Base-by-base conservation (phyloP, 2,113 vertebrate species). In the Panthera uncia region DNA sequence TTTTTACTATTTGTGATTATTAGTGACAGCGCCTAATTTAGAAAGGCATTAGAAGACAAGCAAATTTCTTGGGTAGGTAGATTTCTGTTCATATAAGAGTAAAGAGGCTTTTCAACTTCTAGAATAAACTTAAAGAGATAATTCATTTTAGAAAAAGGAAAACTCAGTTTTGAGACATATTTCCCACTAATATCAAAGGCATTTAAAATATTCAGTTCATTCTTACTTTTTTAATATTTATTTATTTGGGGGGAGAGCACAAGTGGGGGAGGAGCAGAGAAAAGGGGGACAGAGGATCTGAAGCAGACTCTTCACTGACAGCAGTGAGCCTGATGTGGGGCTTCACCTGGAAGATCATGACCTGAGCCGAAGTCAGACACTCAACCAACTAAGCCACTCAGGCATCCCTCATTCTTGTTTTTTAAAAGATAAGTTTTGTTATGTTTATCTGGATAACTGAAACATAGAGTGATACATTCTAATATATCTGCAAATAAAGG, bases 181-280 rank as follows among this genome's bases (percentile, higher is more conserved):
- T 96, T 95, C 83, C 45, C 57, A 94, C 29, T 86, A 88, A 50
- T 19, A 74, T 63, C 41, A 90, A 97, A 76, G 27, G 15, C 89
- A 78, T 93, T 76, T 68, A 71, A 95, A 76, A 73, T 79, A 94
- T 57, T 85, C 69, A 55, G 36, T 81, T 94, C 25, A 52, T 33
- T 92, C 33, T 89, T 76, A 66, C 38, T 85, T 94, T 93, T 74
- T 23, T 9, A 61, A 61, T 61, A 61, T 61, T 61, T 61, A 61
- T 61, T 61, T 61, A 61, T 61, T 23, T 61, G 7, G 21, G 57
- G 57, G 57, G 21, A 61, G 57, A 23, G 55, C 1, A 21, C 55
- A 57, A 55, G 55, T 21, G 19, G 55, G 18, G 19, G 19, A 57
- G 55, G 55, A 19, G 55, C 55, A 57, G 19, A 57, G 57, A 9